phyloP scores from a whole-genome alignment of 2,888 invertebrate species.

The Electrophaes corylata region DNA sequence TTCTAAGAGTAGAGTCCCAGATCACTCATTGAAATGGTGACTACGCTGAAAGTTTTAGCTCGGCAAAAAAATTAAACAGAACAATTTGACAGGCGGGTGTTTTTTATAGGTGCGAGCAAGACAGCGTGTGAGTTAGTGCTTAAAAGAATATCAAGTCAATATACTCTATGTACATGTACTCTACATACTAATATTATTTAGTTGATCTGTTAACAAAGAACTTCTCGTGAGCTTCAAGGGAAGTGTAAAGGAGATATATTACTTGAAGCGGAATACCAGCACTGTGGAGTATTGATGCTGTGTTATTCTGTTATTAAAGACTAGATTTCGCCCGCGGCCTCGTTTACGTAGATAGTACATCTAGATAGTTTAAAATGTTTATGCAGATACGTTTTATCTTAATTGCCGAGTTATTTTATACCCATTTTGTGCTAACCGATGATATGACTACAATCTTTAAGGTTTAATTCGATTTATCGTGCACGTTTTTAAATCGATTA shows the following conservation, averaged over 20 bases:
- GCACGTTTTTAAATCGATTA: neutral
- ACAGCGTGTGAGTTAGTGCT: too few relatives aligned
- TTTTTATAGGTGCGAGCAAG: too few relatives aligned
- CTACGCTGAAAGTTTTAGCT: too few relatives aligned
- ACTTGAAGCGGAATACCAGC: neutral
- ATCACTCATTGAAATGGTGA: too few relatives aligned
- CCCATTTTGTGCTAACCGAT: neutral
- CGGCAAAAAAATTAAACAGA: too few relatives aligned
- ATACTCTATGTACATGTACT: too few relatives aligned
- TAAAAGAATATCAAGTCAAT: too few relatives aligned
- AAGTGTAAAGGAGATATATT: neutral
- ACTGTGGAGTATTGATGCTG: conserved; percentile 30
- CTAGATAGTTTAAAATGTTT: conserved; percentile 13
- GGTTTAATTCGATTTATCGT: neutral
- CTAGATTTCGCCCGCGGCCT: conserved; percentile 28
- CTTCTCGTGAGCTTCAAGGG: neutral
- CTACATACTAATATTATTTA: neutral
- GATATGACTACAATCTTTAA: neutral
- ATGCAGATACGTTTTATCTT: conserved; percentile 19
- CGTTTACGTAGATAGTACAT: conserved; percentile 22
- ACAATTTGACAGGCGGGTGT: too few relatives aligned
- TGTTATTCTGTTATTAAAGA: conserved; percentile 41
- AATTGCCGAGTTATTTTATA: neutral
- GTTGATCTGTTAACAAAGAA: neutral
- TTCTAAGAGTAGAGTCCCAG: too few relatives aligned